A percentile compares a stretch with the other conserved stretches of the same genome.
Conservation (phyloP, 2,888 invertebrate species). For the Scaeva pyrastri region DNA sequence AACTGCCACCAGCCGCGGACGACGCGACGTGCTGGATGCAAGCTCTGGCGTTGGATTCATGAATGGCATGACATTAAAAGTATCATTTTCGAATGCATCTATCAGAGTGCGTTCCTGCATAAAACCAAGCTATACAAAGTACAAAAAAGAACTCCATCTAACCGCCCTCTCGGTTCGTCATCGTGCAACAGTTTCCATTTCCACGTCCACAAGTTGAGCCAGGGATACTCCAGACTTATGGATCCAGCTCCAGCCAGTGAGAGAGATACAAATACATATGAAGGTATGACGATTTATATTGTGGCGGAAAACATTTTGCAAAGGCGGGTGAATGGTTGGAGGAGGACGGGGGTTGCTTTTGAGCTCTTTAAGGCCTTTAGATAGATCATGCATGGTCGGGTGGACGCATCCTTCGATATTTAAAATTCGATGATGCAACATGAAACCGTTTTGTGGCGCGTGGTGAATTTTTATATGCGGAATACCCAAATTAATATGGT, state of each 20-base stretch:
- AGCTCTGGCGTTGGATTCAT: not conserved
- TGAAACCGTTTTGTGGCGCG: constrained; percentile 40
- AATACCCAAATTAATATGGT: constrained; percentile 52
- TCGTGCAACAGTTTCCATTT: constrained; percentile 59
- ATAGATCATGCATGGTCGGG: constrained; percentile 56
- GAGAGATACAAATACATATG: constrained; percentile 30
- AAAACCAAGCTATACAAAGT: constrained; percentile 17
- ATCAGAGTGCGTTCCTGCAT: constrained; percentile 58
- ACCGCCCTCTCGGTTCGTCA: not conserved
- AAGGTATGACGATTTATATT: constrained; percentile 43
- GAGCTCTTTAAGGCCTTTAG: constrained; percentile 24
- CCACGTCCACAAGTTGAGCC: not conserved
- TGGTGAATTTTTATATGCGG: constrained; percentile 38
- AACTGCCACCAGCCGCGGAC: not conserved
- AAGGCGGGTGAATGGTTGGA: constrained; percentile 5
- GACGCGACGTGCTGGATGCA: not conserved
- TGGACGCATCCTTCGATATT: constrained; percentile 58
- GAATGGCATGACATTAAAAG: constrained; percentile 25
- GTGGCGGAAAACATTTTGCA: constrained; percentile 40
- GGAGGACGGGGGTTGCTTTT: constrained; percentile 28
- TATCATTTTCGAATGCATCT: constrained; percentile 51
- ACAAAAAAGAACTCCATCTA: not conserved
- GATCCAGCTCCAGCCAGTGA: not conserved
- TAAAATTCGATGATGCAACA: constrained; percentile 47
- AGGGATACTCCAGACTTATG: not conserved